Percentiles rank a stretch among this genome's conserved stretches.
Evolutionary conservation across 2,797 vertebrate species (phyloP).

Genomic region (Sphaeramia orbicularis): DNA sequence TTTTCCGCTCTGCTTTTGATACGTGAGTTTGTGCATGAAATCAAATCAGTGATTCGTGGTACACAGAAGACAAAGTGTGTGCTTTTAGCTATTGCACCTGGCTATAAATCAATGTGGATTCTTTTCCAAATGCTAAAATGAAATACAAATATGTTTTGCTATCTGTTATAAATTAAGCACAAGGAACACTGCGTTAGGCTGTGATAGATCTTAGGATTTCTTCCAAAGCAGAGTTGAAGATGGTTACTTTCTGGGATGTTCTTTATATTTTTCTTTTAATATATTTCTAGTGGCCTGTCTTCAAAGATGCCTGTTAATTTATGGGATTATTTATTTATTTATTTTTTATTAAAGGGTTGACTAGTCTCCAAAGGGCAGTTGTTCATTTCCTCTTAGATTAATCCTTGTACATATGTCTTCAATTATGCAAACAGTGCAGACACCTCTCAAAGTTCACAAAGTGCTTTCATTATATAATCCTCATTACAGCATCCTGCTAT

Average conservation of each 20-base stretch:
- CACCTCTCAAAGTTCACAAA: slow-evolving; percentile 6
- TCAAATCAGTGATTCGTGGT: slow-evolving; percentile 74
- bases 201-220: slow-evolving; percentile 2
- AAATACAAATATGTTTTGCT: slow-evolving; percentile 39
- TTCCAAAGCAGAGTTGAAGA: slow-evolving; percentile 20
- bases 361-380: no score
- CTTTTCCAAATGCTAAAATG: slow-evolving; percentile 55
- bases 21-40: slow-evolving; percentile 65
- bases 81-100: slow-evolving; percentile 65
- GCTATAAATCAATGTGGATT: slow-evolving; percentile 57
- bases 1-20: slow-evolving; percentile 61
- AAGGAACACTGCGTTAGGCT: slow-evolving; percentile 7
- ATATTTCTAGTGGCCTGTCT: slow-evolving; percentile 19
- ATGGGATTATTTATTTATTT: not conserved
- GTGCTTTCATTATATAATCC: slow-evolving; percentile 37
- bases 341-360: no score
- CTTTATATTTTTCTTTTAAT: not conserved
- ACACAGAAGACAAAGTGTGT: slow-evolving; percentile 66
- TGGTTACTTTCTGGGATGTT: slow-evolving; percentile 4
- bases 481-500: slow-evolving; percentile 37
- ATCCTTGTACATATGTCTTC: not conserved
- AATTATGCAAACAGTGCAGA: not conserved
- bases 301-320: slow-evolving; percentile 6
- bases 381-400: no score
- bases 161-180: slow-evolving; percentile 35